Evolutionary conservation across 2,113 vertebrate species (phyloP), one percentile per base, ranked within the genome.

Genomic region (Corydoras maculifer): DNA sequence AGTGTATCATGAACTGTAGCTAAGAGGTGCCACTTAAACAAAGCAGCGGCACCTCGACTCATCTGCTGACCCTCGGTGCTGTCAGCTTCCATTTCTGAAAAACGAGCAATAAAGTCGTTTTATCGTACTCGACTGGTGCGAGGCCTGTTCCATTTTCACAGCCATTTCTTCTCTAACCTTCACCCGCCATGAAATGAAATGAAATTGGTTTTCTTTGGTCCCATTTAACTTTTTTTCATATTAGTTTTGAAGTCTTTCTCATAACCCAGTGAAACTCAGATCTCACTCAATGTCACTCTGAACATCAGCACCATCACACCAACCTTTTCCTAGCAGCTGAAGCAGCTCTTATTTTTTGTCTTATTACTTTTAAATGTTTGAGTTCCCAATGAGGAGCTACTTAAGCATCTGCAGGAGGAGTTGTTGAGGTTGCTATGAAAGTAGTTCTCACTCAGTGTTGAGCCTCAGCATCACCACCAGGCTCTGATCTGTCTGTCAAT

Each of bases 61-160:
- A 49, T 74, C 72, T 61, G n/a, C 57, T 58, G 55, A 31, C 58
- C 59, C 65, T 61, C 54, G 5, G 10, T 18, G 11, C 58, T 58
- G 32, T 68, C 69, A 62, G 58, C 58, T 58, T n/a, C 32, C 64
- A 51, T 68, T 75, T 70, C 62, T 43, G 54, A 68, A 73, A 75
- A 75, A 72, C 60, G 59, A 57, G 66, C 70, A 61, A 35, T 54
- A 59, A 71, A 71, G 74, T 65, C 31, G 7, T 72, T 75, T 74
- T 64, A 66, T 65, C 29, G 8, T 35, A 31, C 57, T n/a, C 54
- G 48, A 58, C 53, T 49, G 15, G 57, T 65, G 31, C 4, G 55
- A 31, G 7, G 31, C 30, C 57, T 63, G 73, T 63, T 53, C 65
- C 51, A 62, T 63, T 63, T 30, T 14, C 62, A 13, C 67, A 58